Conservation (phyloP, 2,113 vertebrate species). For the Pygoscelis adeliae region DNA sequence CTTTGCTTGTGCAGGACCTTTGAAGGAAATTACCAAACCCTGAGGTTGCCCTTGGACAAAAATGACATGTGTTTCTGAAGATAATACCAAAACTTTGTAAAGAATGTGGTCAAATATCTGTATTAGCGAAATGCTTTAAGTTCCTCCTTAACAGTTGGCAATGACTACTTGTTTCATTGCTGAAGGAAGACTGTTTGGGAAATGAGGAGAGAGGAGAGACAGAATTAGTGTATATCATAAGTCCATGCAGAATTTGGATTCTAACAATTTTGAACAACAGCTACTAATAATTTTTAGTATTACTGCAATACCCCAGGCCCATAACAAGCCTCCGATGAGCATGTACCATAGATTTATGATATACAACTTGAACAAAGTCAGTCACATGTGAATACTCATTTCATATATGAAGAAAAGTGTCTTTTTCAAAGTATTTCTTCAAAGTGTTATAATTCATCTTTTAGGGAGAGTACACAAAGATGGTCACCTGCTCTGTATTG, state of each 20-base stretch:
- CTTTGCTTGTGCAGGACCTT: background rate
- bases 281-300: background rate
- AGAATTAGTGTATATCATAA: background rate
- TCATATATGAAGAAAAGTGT: background rate
- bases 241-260: background rate
- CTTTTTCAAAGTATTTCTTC: background rate
- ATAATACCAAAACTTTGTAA: background rate
- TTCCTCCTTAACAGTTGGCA: background rate
- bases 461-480: background rate
- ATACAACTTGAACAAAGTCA: background rate
- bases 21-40: background rate
- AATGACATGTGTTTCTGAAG: background rate
- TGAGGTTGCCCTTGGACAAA: background rate
- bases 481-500: background rate
- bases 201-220: background rate
- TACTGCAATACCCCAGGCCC: background rate
- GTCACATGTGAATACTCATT: background rate
- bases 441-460: background rate
- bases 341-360: background rate
- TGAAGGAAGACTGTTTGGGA: background rate
- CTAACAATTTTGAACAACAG: background rate
- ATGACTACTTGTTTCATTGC: background rate
- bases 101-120: background rate
- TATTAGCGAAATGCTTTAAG: background rate
- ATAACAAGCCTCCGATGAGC: background rate